Evolutionary conservation across 2,888 invertebrate species (phyloP).

Genomic region (Plagodis dolabraria): DNA sequence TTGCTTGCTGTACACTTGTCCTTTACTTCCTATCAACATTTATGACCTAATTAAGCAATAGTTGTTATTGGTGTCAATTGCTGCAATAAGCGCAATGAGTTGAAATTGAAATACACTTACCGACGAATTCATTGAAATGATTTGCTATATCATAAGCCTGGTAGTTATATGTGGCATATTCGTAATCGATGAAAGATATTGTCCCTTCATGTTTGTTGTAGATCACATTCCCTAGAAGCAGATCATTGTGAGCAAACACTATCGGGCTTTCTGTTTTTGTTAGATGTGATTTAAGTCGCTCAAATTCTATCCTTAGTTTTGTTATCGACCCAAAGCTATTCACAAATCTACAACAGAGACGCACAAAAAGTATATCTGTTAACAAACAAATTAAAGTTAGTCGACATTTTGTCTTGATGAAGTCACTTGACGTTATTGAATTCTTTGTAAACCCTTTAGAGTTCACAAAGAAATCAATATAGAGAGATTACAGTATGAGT

Average conservation of each 20-base stretch:
- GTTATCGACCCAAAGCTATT: constrained; percentile 87
- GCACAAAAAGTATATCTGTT: constrained; percentile 36
- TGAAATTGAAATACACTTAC: constrained; percentile 80
- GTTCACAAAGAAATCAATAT: too few species aligned
- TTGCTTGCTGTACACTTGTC: too few species aligned
- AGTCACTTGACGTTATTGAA: too few species aligned
- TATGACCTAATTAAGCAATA: not conserved
- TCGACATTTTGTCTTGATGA: too few species aligned
- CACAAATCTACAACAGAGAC: constrained; percentile 86
- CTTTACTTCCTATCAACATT: too few species aligned
- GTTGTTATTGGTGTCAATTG: not conserved
- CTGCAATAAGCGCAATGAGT: not conserved
- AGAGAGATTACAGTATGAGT: too few species aligned
- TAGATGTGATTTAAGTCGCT: constrained; percentile 86
- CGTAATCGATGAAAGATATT: constrained; percentile 98
- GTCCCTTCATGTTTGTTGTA: constrained; percentile 88
- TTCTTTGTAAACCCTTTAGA: too few species aligned
- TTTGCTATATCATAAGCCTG: constrained; percentile 98
- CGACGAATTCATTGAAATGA: constrained; percentile 98
- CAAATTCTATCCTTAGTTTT: constrained; percentile 89
- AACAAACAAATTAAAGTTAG: constrained; percentile 15
- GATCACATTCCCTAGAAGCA: constrained; percentile 97
- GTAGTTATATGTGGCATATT: constrained; percentile 97
- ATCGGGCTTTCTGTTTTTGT: constrained; percentile 88
- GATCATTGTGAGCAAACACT: constrained; percentile 99